Evolutionary conservation across 2,797 vertebrate species (phyloP).

Genomic region (Rhinichthys osculus): DNA sequence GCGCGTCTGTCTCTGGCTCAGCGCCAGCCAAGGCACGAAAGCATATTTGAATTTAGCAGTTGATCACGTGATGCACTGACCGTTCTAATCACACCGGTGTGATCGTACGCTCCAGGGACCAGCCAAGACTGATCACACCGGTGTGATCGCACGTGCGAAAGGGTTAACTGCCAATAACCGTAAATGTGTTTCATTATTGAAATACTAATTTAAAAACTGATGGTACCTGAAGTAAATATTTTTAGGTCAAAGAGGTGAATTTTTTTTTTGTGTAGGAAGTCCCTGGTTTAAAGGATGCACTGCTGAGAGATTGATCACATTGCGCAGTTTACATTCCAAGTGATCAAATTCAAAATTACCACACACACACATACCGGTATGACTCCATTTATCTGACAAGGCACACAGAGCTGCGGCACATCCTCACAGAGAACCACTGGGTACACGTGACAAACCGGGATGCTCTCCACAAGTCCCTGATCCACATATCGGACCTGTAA

Average conservation of each 20-base stretch:
- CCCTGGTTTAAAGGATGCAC: background rate
- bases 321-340: background rate
- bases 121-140: no score
- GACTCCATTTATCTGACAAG: constrained; percentile 85
- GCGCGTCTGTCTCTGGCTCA: no score
- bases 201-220: background rate
- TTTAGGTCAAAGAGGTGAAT: background rate
- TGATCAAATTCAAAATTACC: background rate
- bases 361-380: constrained; percentile 76
- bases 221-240: background rate
- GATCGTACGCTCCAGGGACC: no score
- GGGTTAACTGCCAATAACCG: background rate
- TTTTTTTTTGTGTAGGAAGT: no score
- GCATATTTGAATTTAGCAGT: no score
- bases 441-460: constrained; percentile 89
- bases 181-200: background rate
- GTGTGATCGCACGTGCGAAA: no score
- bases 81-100: no score
- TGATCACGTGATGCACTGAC: no score
- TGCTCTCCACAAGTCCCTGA: constrained; percentile 85
- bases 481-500: constrained; percentile 90
- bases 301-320: background rate
- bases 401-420: constrained; percentile 87
- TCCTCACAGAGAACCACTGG: constrained; percentile 83
- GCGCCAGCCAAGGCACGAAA: no score